phyloP scores from a whole-genome alignment of 1,140 invertebrate species.

The Cotesia typhae region DNA sequence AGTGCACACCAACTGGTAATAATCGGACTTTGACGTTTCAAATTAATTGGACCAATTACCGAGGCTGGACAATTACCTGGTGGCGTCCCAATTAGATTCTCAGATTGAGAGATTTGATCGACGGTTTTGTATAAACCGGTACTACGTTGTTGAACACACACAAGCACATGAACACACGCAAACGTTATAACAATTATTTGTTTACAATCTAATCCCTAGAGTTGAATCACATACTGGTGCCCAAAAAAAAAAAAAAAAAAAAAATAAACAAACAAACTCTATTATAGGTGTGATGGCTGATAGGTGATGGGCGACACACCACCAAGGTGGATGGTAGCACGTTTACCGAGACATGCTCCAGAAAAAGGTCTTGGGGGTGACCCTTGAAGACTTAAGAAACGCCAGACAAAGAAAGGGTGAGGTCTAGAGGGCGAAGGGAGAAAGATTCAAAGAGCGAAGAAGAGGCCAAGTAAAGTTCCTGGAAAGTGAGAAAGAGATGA shows the following conservation, averaged over 20 bases:
- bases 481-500: conserved; percentile 40
- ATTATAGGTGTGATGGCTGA: conserved; percentile 1
- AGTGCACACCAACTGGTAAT: conserved; percentile 54
- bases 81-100: conserved; percentile 61
- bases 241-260: not conserved
- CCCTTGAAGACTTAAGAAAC: conserved; percentile 45
- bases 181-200: not conserved
- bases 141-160: not conserved
- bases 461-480: conserved; percentile 25
- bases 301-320: conserved; percentile 37
- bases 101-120: conserved; percentile 37
- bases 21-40: conserved; percentile 57
- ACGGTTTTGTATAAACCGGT: conserved; percentile 5
- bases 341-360: conserved; percentile 54
- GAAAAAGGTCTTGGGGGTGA: conserved; percentile 53
- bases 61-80: conserved; percentile 58
- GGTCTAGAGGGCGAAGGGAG: not conserved
- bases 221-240: no score
- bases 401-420: not conserved
- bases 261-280: not conserved
- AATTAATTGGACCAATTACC: conserved; percentile 66
- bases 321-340: conserved; percentile 47
- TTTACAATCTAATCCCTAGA: no score
- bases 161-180: not conserved
- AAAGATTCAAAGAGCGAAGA: conserved; percentile 26